Base-by-base conservation (phyloP, 2,797 vertebrate species). In the Gallinago solitaria region DNA sequence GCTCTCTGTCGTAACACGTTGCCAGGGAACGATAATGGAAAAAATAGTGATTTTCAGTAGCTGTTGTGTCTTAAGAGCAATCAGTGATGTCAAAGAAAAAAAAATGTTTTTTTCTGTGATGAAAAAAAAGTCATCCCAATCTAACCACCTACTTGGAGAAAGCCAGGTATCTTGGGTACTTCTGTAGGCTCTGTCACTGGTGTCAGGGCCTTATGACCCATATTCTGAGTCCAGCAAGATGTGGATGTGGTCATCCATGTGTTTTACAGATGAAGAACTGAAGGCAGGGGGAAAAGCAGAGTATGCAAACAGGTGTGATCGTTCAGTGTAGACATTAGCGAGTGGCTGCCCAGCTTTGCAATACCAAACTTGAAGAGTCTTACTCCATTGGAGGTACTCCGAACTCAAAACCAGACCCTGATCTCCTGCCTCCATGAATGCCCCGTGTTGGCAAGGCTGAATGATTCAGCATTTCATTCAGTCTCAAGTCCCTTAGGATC, bases 221-320 rank as follows among this genome's bases (percentile, higher is more conserved):
- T 71, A 33, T 65, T 85, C 60, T 39, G 39, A 39, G 32, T 76
- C 27, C 39, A 12, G 17, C 86, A 67, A 59, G 43, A 32, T 43
- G 27, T 54, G 47, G 24, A 37, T 76, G 20, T 45, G 15, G 37
- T 78, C 47, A 41, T 51, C 33, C 56, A 14, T 6, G 1, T 59
- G 23, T 75, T 95, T 71, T 84, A 63, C n/a, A 80, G 70, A 57
- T 76, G 43, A 82, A 82, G 57, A 92, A 51, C 30, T 89, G 2
- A 20, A 89, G 57, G 11, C 27, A 71, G 54, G 30, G 11, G 57
- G 12, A 57, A 21, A 65, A 71, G 9, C 37, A 70, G 39, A 5
- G 7, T 63, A 9, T 60, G 30, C 16, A 17, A 56, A 50, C 23
- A 80, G 20, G 21, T 77, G 15, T 89, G 74, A 54, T 79, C 88